Evolutionary conservation across 2,888 invertebrate genomes (phyloP), one percentile per base, ranked within the genome.

Genomic region (Zootermopsis nevadensis): DNA sequence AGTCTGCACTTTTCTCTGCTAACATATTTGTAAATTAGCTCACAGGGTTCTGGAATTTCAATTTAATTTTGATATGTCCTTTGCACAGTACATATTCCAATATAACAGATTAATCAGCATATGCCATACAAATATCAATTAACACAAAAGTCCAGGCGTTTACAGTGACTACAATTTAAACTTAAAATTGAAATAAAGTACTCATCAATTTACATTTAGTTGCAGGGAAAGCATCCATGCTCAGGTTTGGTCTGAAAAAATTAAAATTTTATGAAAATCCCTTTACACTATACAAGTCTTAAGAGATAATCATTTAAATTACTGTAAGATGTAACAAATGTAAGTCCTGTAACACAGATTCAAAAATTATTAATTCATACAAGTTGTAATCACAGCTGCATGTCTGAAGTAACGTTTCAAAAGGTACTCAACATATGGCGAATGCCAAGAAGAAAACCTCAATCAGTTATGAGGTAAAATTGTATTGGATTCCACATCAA

Each of bases 181-280:
- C 38, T 74, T 74, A 74, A 74, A 74, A 79, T 10, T 35, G n/a
- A 79, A 35, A 79, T 38, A 79, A 66, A 38, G 79, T 66, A 60
- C 35, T 79, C 79, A 79, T 79, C 79, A 79, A 35, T 60, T 79
- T 79, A 79, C 35, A 66, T 79, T 79, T 79, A 22, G 79, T 38
- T 66, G 35, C 66, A 27, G 79, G 79, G 19, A 79, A 79, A 35
- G n/a, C 66, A 60, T 79, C 79, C 79, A 79, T 60, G 24, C 60
- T 79, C 79, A 38, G 35, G 79, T 66, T 79, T 33, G 79, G 79
- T 79, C 79, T 79, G 79, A 79, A 79, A 79, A 77, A 53, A 77
- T 77, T 48, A 77, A 77, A 79, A 60, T 79, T 79, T 0, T 27
- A 19, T 79, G 42, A 79, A 55, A 33, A 24, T 55, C 19, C 8